Percentiles rank a stretch among this genome's conserved stretches.
phyloP scores from a whole-genome alignment of 2,113 vertebrate genomes.

The Sander vitreus region DNA sequence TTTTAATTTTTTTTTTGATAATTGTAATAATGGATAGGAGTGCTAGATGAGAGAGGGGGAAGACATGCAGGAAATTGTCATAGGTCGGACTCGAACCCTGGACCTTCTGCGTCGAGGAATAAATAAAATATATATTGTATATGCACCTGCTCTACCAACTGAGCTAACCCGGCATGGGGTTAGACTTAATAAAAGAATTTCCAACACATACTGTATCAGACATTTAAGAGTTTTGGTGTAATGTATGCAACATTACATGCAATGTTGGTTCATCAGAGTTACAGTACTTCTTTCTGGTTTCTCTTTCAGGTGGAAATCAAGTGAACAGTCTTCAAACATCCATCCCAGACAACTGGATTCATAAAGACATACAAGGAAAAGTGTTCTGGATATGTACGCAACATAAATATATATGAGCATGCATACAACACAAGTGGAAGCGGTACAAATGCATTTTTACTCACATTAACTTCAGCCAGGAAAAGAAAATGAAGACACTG shows the following conservation, averaged over 20 bases:
- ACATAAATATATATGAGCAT: conserved; percentile 16
- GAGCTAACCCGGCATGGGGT: too few species aligned
- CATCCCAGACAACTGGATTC: conserved; percentile 18
- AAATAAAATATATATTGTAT: too few species aligned
- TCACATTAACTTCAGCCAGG: not conserved
- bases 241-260: not conserved
- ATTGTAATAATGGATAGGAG: too few species aligned
- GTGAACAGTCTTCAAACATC: not conserved
- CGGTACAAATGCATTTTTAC: conserved; percentile 12
- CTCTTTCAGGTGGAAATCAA: conserved; percentile 16
- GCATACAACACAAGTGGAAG: conserved; percentile 1
- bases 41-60: too few species aligned
- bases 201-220: not conserved
- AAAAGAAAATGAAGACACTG: not conserved
- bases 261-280: not conserved
- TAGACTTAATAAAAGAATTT: too few species aligned
- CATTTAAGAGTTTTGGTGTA: not conserved
- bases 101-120: too few species aligned
- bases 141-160: too few species aligned
- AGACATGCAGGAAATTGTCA: too few species aligned
- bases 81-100: too few species aligned
- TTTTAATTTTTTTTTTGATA: too few species aligned
- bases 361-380: not conserved
- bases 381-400: not conserved
- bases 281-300: not conserved